Conservation (phyloP, 2,888 invertebrate genomes). For the Apodemia hepburni region DNA sequence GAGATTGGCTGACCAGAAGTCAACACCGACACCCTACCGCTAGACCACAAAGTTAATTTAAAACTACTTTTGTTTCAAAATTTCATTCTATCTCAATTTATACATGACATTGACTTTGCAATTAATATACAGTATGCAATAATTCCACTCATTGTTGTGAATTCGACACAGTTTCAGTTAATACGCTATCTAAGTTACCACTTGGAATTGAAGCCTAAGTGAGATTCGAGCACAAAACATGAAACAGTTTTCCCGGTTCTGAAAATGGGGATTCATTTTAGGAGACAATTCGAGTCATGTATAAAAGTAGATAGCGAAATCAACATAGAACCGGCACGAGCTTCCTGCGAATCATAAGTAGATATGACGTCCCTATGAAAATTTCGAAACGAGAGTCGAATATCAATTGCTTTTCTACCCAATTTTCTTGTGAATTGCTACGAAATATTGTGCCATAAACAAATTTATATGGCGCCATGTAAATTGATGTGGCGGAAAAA, state of each 20-base stretch:
- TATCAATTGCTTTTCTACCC: constrained; percentile 68
- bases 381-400: constrained; percentile 67
- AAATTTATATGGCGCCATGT: constrained; percentile 59
- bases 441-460: constrained; percentile 62
- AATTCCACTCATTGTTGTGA: neutral
- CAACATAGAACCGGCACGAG: constrained; percentile 37
- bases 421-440: constrained; percentile 70
- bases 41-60: too few relatives aligned
- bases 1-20: too few relatives aligned
- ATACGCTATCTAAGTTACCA: neutral
- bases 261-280: constrained; percentile 21
- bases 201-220: neutral
- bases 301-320: constrained; percentile 29
- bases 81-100: too few relatives aligned
- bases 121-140: too few relatives aligned
- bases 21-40: too few relatives aligned
- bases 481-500: constrained; percentile 49
- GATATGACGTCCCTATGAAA: constrained; percentile 51
- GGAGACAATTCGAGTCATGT: constrained; percentile 28
- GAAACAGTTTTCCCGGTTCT: neutral
- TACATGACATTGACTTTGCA: too few relatives aligned
- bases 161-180: neutral
- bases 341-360: constrained; percentile 50
- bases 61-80: too few relatives aligned
- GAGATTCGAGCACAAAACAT: neutral